A percentile compares a stretch with the other conserved stretches of the same genome.
Evolutionary conservation across 2,113 vertebrate species (phyloP).

Genomic region (Tachycineta bicolor): DNA sequence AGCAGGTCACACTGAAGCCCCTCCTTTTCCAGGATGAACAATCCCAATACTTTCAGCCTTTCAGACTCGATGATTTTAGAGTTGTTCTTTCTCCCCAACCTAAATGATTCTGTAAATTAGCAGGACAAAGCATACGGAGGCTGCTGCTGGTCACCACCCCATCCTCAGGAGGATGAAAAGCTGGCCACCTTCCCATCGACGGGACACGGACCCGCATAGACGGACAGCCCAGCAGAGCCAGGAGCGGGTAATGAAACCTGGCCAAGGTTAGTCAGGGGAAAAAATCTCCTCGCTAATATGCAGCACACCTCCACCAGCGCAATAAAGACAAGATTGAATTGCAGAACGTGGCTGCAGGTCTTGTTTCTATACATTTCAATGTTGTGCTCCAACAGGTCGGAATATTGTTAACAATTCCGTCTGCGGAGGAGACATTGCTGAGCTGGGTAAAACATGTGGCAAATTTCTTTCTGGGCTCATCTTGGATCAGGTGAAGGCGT

Average conservation of each 20-base stretch:
- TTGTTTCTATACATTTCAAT: conserved; percentile 70
- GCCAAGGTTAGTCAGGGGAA: conserved; percentile 56
- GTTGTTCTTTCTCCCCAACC: not conserved
- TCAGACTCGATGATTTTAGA: not conserved
- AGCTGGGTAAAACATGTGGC: conserved; percentile 66
- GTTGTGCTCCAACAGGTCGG: conserved; percentile 76
- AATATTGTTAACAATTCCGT: conserved; percentile 73
- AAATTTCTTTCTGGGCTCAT: conserved; percentile 48
- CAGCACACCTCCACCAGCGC: conserved; percentile 23
- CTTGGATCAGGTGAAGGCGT: conserved; percentile 51
- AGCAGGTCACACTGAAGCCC: not conserved
- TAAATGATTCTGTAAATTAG: not conserved
- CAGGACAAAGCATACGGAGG: not conserved
- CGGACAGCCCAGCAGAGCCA: not conserved
- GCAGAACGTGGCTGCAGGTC: conserved; percentile 71
- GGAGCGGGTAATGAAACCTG: not conserved
- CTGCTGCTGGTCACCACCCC: not conserved
- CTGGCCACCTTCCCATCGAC: fast-evolving
- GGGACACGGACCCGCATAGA: not conserved
- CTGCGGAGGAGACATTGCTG: conserved; percentile 58
- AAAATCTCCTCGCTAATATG: conserved; percentile 46
- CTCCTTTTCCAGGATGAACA: not conserved
- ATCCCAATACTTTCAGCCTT: not conserved
- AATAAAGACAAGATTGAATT: conserved; percentile 74
- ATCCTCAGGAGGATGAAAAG: not conserved